These are phyloP conservation scores for Rhinoderma darwinii DNA, from an alignment of 2,113 vertebrate genomes.

Conservation along the genomic window DNA sequence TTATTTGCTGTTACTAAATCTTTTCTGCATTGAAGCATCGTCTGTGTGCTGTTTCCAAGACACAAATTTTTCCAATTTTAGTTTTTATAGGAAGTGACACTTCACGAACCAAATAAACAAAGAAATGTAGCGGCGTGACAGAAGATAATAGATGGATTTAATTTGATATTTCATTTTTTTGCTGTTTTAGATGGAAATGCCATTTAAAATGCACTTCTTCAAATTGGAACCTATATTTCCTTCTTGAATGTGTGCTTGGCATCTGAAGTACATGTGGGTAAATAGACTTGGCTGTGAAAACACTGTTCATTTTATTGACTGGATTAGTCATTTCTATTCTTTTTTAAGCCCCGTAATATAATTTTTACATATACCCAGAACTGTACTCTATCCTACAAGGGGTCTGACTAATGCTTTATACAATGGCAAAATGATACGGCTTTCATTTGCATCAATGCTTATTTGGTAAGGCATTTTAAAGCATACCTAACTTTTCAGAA, in stretches of 20 bases:
- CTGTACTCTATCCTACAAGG: slow-evolving; percentile 1
- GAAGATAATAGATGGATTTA: too few species aligned
- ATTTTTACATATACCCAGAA: not conserved
- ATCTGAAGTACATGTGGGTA: not conserved
- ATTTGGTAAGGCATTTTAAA: slow-evolving; percentile 32
- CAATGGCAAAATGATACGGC: not conserved
- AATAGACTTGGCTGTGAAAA: not conserved
- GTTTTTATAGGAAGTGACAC: too few species aligned
- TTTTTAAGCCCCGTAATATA: not conserved
- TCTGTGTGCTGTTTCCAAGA: too few species aligned
- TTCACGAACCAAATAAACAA: too few species aligned
- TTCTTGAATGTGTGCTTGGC: not conserved
- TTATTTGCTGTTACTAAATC: too few species aligned
- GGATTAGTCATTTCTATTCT: not conserved
- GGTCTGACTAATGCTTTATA: slow-evolving; percentile 23
- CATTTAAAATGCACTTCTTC: too few species aligned
- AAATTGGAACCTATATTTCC: too few species aligned
- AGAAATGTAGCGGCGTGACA: too few species aligned
- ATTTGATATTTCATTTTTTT: not conserved
- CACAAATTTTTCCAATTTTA: too few species aligned
- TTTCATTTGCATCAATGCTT: slow-evolving; percentile 36
- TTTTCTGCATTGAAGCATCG: too few species aligned
- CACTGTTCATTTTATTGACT: not conserved
- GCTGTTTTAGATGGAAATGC: too few species aligned
- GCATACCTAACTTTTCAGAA: too few species aligned